These are phyloP conservation scores for Psophia crepitans DNA, from an alignment of 2,113 vertebrate species.

Conservation along the genomic window DNA sequence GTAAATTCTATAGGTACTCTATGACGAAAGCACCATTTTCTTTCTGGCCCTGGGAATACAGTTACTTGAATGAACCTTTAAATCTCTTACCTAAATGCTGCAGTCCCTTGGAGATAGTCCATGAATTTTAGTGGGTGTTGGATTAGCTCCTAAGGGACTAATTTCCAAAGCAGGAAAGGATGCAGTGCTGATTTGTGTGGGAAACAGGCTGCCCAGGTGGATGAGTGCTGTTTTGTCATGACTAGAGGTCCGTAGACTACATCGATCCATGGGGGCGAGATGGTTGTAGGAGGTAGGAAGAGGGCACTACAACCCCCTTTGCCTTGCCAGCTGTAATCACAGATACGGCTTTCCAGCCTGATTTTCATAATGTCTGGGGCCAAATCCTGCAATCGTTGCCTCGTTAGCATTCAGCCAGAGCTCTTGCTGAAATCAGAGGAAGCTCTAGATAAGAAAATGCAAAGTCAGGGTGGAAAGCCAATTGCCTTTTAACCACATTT, in stretches of 20 bases:
- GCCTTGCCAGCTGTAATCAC: not conserved
- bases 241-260: not conserved
- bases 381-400: not conserved
- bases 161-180: not conserved
- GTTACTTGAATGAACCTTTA: not conserved
- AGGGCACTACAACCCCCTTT: not conserved
- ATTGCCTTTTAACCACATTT: not conserved
- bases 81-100: not conserved
- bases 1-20: not conserved
- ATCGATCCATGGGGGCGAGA: rapidly evolving
- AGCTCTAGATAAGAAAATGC: not conserved
- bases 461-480: not conserved
- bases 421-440: not conserved
- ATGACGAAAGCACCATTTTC: not conserved
- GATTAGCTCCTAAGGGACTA: not conserved
- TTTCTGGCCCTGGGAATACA: not conserved
- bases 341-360: not conserved
- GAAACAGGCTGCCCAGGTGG: not conserved
- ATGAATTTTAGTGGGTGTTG: not conserved
- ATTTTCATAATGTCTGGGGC: not conserved
- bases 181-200: not conserved
- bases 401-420: not conserved
- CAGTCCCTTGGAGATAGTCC: not conserved
- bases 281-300: not conserved
- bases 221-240: not conserved